Evolutionary conservation across 2,888 invertebrate species (phyloP).

Genomic region (Tetranychus truncatus): DNA sequence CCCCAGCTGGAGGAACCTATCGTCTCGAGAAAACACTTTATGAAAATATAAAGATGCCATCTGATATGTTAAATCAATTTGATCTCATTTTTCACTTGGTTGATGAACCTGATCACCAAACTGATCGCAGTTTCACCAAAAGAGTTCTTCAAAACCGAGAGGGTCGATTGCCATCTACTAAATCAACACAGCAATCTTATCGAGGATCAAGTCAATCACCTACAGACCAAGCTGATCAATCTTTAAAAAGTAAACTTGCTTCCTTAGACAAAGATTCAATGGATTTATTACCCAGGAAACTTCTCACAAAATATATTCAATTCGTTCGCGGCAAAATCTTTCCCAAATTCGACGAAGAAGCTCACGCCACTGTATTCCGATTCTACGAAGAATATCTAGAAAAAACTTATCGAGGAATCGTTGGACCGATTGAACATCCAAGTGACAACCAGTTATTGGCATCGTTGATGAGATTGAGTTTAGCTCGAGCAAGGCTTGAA

Average conservation of each 20-base stretch:
- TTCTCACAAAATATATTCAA: background rate
- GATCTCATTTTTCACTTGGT: background rate
- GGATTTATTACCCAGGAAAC: background rate
- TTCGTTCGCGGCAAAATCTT: background rate
- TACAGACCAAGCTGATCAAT: background rate
- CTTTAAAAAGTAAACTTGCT: background rate
- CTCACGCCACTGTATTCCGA: background rate
- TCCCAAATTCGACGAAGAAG: background rate
- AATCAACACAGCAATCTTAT: background rate
- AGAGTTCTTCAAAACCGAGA: background rate
- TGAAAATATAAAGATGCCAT: background rate
- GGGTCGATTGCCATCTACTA: background rate
- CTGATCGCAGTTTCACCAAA: background rate
- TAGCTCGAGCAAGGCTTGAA: background rate
- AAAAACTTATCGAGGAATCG: background rate
- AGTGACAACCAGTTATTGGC: background rate
- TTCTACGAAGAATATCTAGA: background rate
- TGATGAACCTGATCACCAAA: background rate
- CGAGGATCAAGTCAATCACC: background rate
- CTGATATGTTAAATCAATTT: slow-evolving; percentile 1
- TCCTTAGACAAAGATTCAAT: background rate
- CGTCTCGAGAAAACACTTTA: background rate
- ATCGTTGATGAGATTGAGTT: background rate
- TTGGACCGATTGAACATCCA: background rate
- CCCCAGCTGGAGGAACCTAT: background rate